These are phyloP conservation scores for Cyprinella venusta DNA, from an alignment of 2,797 vertebrate genomes.

Conservation along the genomic window DNA sequence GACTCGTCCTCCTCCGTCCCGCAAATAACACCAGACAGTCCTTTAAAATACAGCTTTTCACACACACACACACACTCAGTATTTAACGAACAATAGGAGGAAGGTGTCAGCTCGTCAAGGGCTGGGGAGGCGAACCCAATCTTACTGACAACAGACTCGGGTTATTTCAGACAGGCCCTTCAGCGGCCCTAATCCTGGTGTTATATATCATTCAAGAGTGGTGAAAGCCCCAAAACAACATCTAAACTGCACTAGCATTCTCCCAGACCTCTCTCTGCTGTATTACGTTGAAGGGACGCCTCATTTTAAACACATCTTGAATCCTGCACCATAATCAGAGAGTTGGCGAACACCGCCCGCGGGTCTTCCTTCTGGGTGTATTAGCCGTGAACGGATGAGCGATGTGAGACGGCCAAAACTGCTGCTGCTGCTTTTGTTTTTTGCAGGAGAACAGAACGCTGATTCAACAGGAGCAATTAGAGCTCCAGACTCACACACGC, in stretches of 20 bases:
- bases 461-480: constrained; percentile 49
- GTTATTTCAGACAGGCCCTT: constrained; percentile 31
- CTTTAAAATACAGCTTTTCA: constrained; percentile 55
- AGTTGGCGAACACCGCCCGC: background rate
- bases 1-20: constrained; percentile 47
- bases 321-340: constrained; percentile 25
- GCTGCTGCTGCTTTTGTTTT: constrained; percentile 13
- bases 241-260: background rate
- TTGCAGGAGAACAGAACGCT: constrained; percentile 14
- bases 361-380: constrained; percentile 18
- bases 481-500: constrained; percentile 30
- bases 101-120: constrained; percentile 29
- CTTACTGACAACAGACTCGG: constrained; percentile 18
- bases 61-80: constrained; percentile 42
- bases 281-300: background rate
- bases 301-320: constrained; percentile 27
- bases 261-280: background rate
- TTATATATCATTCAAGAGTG: constrained; percentile 6
- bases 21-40: constrained; percentile 56
- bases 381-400: constrained; percentile 5
- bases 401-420: background rate
- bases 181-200: background rate
- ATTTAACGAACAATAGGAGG: constrained; percentile 48
- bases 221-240: constrained; percentile 7
- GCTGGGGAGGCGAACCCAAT: constrained; percentile 14